Evolutionary conservation across 2,888 invertebrate species (phyloP), one percentile per base, ranked within the genome.

Genomic region (Heteromurus nitidus): DNA sequence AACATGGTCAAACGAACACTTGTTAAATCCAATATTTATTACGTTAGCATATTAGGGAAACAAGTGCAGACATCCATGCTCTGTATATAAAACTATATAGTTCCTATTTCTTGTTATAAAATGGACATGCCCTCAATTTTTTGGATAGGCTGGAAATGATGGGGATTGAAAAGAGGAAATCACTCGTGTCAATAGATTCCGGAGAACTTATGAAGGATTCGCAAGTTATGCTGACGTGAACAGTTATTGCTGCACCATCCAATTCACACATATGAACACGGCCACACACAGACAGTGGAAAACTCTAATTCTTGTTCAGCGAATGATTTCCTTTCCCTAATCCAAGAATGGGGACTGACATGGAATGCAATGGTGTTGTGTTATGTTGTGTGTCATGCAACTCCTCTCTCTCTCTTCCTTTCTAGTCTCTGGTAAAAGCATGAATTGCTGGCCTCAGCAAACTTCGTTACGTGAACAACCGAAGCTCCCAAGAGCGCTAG

Each of bases 401-500:
- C n/a, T n/a, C n/a, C n/a, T n/a, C n/a, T n/a, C n/a, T n/a, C n/a
- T n/a, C n/a, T n/a, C n/a, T n/a, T n/a, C n/a, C n/a, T 62, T 73
- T 73, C 26, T 60, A 62, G 28, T 3, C 2, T 62, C 42, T 24
- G 9, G 69, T 64, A 50, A 70, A 62, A 73, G 67, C 26, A 47
- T 36, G 73, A 80, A 74, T 58, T 74, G 74, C 73, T 65, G 24
- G 70, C 55, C 79, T 79, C 74, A 81, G 81, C 75, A 76, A 82
- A 82, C 82, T 76, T 82, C 58, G 82, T 82, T 82, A 82, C 69
- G 42, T 58, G 75, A 82, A 70, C 70, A 69, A 68, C 76, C 68
- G 22, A 20, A 53, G 53, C 69, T 84, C 86, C 85, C 85, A 80
- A 84, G 86, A 84, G 86, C 82, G 30, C 64, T 60, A 68, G 74